Evolutionary conservation across 2,888 invertebrate genomes (phyloP).

Genomic region (Papilio demoleus): DNA sequence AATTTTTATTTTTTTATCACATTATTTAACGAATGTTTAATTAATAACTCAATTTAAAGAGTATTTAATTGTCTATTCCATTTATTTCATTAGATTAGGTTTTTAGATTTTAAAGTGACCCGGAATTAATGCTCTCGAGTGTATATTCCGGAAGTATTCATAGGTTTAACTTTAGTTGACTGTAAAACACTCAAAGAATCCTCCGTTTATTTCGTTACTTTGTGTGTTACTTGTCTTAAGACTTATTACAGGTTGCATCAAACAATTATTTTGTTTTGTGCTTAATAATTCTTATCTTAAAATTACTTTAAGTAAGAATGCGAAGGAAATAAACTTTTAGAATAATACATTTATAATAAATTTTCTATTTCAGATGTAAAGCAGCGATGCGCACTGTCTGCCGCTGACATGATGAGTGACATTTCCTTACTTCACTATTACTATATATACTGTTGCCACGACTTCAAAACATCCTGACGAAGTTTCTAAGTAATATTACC

Average conservation of each 20-base stretch:
- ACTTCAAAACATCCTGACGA: background rate
- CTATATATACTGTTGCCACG: too few species aligned
- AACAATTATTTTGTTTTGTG: too few species aligned
- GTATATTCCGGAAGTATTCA: background rate
- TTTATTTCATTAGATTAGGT: too few species aligned
- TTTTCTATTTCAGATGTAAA: background rate
- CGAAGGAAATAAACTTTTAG: background rate
- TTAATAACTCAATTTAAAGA: too few species aligned
- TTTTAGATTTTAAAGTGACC: too few species aligned
- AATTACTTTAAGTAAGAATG: background rate
- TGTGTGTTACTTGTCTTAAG: background rate
- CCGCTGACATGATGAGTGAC: conserved; percentile 17
- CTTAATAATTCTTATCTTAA: background rate
- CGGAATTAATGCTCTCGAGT: too few species aligned
- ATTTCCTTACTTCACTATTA: background rate
- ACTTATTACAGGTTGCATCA: background rate
- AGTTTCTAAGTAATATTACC: background rate
- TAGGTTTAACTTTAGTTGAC: background rate
- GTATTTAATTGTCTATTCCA: too few species aligned
- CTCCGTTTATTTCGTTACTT: background rate
- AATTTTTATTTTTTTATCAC: too few species aligned
- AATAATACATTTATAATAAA: background rate
- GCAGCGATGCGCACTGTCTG: conserved; percentile 25
- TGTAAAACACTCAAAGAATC: background rate
- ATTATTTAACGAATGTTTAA: too few species aligned